phyloP scores from a whole-genome alignment of 2,113 vertebrate genomes.

The Lepisosteus oculatus region DNA sequence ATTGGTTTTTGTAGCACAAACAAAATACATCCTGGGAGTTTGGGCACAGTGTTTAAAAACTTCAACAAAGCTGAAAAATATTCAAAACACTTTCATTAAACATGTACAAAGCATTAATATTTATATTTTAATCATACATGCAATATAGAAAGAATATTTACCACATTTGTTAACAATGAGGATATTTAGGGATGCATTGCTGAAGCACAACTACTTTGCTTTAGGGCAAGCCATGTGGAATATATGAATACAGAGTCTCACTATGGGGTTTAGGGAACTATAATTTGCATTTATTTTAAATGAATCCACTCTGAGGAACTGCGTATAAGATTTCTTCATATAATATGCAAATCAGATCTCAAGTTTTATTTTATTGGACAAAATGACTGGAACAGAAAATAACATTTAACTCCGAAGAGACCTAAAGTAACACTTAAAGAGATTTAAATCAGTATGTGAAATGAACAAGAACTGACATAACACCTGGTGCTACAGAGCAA shows the following conservation, averaged over 20 bases:
- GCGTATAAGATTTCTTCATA: slow-evolving; percentile 75
- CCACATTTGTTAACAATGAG: slow-evolving; percentile 68
- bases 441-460: not conserved
- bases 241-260: slow-evolving; percentile 63
- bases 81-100: slow-evolving; percentile 7
- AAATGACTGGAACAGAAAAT: slow-evolving; percentile 5
- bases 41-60: not conserved
- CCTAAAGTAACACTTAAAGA: slow-evolving; percentile 1
- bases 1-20: not conserved
- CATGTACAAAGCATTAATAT: not conserved
- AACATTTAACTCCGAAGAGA: slow-evolving; percentile 2
- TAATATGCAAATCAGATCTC: slow-evolving; percentile 73
- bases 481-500: slow-evolving; percentile 8
- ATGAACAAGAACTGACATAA: slow-evolving; percentile 7
- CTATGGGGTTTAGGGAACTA: slow-evolving; percentile 74
- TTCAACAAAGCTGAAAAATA: not conserved
- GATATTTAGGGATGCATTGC: slow-evolving; percentile 58
- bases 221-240: slow-evolving; percentile 72
- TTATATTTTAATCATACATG: slow-evolving; percentile 12
- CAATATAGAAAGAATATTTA: slow-evolving; percentile 5
- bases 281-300: slow-evolving; percentile 81
- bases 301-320: slow-evolving; percentile 72
- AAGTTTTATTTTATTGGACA: slow-evolving; percentile 44
- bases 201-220: slow-evolving; percentile 63
- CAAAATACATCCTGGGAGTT: not conserved